Evolutionary conservation across 2,888 invertebrate species (phyloP).

Genomic region (Cordilura impudica): DNA sequence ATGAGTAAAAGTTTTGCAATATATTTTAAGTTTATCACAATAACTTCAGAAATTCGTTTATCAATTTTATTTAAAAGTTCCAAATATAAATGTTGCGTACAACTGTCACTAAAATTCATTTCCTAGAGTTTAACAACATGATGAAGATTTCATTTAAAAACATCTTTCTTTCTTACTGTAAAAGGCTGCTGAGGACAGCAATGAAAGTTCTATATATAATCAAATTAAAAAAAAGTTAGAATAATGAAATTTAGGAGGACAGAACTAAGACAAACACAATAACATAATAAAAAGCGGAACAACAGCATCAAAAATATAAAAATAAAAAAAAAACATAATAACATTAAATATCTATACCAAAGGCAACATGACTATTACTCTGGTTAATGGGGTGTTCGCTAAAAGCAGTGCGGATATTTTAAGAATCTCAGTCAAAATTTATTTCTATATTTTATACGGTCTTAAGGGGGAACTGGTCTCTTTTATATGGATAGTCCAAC

Average conservation of each 20-base stretch:
- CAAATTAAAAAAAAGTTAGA: conserved; percentile 41
- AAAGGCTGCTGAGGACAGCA: conserved; percentile 33
- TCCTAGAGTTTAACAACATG: not conserved
- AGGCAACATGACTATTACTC: too few relatives aligned
- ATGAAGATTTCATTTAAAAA: conserved; percentile 10
- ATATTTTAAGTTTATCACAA: not conserved
- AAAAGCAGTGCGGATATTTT: too few relatives aligned
- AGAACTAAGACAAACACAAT: not conserved
- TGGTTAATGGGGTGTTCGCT: too few relatives aligned
- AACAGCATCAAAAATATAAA: not conserved
- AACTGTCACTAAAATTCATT: not conserved
- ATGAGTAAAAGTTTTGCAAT: not conserved
- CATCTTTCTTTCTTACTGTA: conserved; percentile 23
- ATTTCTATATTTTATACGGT: too few relatives aligned
- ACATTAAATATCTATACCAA: too few relatives aligned
- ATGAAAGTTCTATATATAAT: conserved; percentile 43
- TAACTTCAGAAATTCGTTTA: not conserved
- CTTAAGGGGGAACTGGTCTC: too few relatives aligned
- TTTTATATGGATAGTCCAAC: too few relatives aligned
- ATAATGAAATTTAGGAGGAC: conserved; percentile 42
- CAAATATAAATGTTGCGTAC: not conserved
- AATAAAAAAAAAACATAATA: too few relatives aligned
- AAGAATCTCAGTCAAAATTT: too few relatives aligned
- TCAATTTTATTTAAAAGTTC: not conserved
- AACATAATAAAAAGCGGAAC: not conserved